Evolutionary conservation across 2,888 invertebrate genomes (phyloP).

Genomic region (Hirtodrosophila cameraria): DNA sequence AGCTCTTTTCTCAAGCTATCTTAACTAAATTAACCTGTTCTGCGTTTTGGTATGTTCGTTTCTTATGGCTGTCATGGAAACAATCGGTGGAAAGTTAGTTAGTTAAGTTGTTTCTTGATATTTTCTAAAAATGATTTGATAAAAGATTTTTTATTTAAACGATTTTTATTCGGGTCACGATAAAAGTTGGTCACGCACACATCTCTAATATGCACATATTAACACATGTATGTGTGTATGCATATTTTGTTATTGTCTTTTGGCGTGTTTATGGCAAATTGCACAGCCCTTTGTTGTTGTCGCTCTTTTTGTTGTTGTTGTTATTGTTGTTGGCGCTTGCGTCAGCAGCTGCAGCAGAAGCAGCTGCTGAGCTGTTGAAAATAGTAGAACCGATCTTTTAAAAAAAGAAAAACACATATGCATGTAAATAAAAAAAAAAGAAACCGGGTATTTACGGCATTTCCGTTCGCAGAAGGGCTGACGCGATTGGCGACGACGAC

Average conservation of each 20-base stretch:
- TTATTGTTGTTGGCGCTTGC: slow-evolving; percentile 58
- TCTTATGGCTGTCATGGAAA: too few species aligned
- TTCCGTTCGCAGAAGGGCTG: slow-evolving; percentile 61
- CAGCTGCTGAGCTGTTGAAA: slow-evolving; percentile 48
- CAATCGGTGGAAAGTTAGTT: too few species aligned
- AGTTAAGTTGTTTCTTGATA: too few species aligned
- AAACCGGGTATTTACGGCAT: slow-evolving; percentile 52
- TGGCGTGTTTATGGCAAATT: slow-evolving; percentile 75
- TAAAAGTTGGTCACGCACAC: slow-evolving; percentile 3
- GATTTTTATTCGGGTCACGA: slow-evolving; percentile 1
- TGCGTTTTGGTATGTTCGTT: too few species aligned
- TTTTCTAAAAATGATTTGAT: too few species aligned
- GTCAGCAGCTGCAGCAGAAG: slow-evolving; percentile 65
- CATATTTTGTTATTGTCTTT: slow-evolving; percentile 63
- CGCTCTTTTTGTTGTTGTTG: slow-evolving; percentile 11
- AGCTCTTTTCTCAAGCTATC: too few species aligned
- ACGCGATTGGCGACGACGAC: slow-evolving; percentile 4
- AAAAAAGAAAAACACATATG: slow-evolving; percentile 26
- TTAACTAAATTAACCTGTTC: too few species aligned
- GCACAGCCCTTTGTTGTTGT: slow-evolving; percentile 55
- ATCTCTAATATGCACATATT: slow-evolving; percentile 38
- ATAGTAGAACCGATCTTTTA: slow-evolving; percentile 54
- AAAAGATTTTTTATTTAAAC: too few species aligned
- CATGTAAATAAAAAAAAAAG: slow-evolving; percentile 10
- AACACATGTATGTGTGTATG: slow-evolving; percentile 17